A percentile compares a stretch with the other conserved stretches of the same genome.
Evolutionary conservation across 2,888 invertebrate species (phyloP).

Genomic region (Cinara cedri): DNA sequence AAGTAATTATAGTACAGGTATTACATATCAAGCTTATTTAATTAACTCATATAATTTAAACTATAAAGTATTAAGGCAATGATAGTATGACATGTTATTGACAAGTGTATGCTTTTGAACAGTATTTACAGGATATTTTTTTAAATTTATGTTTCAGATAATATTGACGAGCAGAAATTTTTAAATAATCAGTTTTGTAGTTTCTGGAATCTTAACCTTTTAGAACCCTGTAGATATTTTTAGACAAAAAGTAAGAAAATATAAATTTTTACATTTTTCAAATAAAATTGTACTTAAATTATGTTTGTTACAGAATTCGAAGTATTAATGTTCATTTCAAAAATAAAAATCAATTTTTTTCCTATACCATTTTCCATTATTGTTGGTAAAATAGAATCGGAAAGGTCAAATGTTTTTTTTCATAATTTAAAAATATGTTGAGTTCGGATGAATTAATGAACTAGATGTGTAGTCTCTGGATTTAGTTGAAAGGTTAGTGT

Average conservation of each 20-base stretch:
- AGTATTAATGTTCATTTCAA: slow-evolving; percentile 2
- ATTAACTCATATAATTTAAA: too few relatives aligned
- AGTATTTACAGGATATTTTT: slow-evolving; percentile 16
- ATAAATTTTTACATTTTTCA: slow-evolving; percentile 2
- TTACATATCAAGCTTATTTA: too few relatives aligned
- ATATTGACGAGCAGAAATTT: slow-evolving; percentile 18
- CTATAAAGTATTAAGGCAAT: too few relatives aligned
- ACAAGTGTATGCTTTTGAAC: background rate
- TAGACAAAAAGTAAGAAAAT: background rate
- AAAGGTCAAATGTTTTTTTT: background rate
- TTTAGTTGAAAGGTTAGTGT: background rate
- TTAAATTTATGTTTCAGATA: slow-evolving; percentile 21
- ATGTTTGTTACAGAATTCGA: slow-evolving; percentile 3
- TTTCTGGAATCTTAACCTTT: slow-evolving; percentile 1
- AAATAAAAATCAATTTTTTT: slow-evolving; percentile 10
- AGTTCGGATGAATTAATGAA: slow-evolving; percentile 7
- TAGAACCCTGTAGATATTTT: background rate
- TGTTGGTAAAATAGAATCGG: slow-evolving; percentile 4
- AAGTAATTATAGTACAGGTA: too few relatives aligned
- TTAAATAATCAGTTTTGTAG: background rate
- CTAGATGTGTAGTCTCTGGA: background rate
- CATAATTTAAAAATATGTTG: background rate
- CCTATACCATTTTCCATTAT: background rate
- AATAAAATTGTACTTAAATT: slow-evolving; percentile 25
- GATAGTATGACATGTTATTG: too few relatives aligned